Percentiles rank a stretch among this genome's conserved stretches.
These are phyloP conservation scores for Spheniscus humboldti DNA, from an alignment of 2,797 vertebrate species.

Conservation along the genomic window DNA sequence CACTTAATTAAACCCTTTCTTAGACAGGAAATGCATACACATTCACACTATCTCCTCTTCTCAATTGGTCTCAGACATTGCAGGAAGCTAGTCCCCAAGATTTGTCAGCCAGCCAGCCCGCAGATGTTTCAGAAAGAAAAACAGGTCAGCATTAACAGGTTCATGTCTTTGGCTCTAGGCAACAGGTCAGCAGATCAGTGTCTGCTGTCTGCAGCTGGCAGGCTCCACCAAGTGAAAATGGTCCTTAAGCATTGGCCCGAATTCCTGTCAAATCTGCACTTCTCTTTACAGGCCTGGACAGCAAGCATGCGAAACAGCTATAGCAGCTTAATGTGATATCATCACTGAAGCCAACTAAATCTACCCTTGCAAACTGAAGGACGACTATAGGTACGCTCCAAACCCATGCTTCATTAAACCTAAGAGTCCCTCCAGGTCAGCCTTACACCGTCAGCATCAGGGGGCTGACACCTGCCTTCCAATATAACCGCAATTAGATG, in stretches of 20 bases:
- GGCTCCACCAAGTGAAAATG: not conserved
- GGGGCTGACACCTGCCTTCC: not conserved
- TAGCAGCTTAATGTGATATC: not conserved
- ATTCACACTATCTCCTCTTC: constrained; percentile 19
- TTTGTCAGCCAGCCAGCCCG: constrained; percentile 39
- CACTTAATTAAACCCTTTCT: constrained; percentile 48
- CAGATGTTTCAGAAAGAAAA: constrained; percentile 28
- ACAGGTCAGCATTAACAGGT: constrained; percentile 51
- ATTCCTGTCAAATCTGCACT: not conserved
- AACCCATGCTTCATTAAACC: not conserved
- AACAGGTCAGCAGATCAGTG: constrained; percentile 49
- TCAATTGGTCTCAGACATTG: constrained; percentile 56
- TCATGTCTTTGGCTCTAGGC: not conserved
- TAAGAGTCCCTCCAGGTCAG: not conserved
- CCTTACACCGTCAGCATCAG: not conserved
- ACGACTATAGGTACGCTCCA: not conserved
- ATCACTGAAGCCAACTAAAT: not conserved
- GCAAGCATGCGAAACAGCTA: not conserved
- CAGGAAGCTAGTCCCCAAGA: constrained; percentile 37
- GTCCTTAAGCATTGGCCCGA: not conserved
- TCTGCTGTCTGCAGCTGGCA: constrained; percentile 16
- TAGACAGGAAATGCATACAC: constrained; percentile 28
- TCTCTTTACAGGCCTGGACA: not conserved
- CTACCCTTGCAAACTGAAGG: not conserved
- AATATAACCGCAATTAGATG: rapidly evolving